Evolutionary conservation across 2,797 vertebrate species (phyloP).

Genomic region (Heteromormyrus szaboi): DNA sequence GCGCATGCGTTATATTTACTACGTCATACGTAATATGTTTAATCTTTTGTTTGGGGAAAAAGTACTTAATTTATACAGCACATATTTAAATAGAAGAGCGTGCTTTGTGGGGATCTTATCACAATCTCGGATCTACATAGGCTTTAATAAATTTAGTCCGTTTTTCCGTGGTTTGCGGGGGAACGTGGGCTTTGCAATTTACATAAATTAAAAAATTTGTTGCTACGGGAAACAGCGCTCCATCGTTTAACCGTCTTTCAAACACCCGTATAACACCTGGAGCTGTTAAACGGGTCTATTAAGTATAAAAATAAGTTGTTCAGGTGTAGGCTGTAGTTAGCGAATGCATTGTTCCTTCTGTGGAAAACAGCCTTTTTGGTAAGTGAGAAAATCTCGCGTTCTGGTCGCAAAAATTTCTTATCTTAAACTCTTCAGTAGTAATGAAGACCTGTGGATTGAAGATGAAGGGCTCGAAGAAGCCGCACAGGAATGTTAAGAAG

Average conservation of each 20-base stretch:
- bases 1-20: background rate
- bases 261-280: background rate
- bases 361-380: background rate
- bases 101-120: background rate
- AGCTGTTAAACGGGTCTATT: background rate
- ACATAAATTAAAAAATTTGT: slow-evolving; percentile 11
- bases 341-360: background rate
- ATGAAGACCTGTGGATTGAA: slow-evolving; percentile 45
- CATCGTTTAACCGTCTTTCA: background rate
- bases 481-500: slow-evolving; percentile 21
- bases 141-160: background rate
- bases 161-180: background rate
- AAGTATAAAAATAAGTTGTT: background rate
- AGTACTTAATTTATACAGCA: background rate
- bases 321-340: background rate
- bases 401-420: background rate
- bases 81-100: background rate
- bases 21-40: background rate
- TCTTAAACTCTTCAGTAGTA: background rate
- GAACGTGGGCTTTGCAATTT: background rate
- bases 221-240: slow-evolving; percentile 2
- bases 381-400: background rate
- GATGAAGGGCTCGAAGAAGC: background rate
- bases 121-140: background rate
- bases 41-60: background rate